Evolutionary conservation across 2,797 vertebrate genomes (phyloP), one percentile per base, ranked within the genome.

Genomic region (Danio choprae): DNA sequence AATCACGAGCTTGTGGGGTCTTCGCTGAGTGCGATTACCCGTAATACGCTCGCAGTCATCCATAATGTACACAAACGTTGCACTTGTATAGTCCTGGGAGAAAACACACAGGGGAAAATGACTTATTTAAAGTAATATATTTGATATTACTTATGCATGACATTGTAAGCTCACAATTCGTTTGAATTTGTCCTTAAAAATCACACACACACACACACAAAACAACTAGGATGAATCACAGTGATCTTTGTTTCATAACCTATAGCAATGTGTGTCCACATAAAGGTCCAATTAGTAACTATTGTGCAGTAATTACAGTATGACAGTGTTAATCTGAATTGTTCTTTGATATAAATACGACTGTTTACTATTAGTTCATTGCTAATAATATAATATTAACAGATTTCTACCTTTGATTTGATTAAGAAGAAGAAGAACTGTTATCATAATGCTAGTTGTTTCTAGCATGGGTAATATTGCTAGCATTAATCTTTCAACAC

Each of bases 31-130:
- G 48, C 58, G 80, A 82, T 82, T 82, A 81, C 77, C 38, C 53
- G 80, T 80, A 81, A 80, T 80, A 60, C 73, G 58, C 80, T 20
- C 78, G 62, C 68, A 69, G 74, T 80, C 83, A 82, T 79, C 73
- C 73, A 82, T 84, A 82, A 84, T 84, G 71, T 74, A 55, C 73
- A 51, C 44, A 82, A 53, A 71, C 46, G 62, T 71, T 16, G 40
- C 46, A 67, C 56, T 13, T 38, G 58, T 50, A 71, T 53, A 79
- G 20, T 38, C 13, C 46, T 40, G 1, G 15, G 16, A 77, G 43
- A 40, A 64, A 62, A 44, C 43, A 20, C 59, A n/a, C 48, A 63
- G n/a, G 15, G 18, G 69, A 70, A 43, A 40, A 18, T 77, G 6
- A 80, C 68, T 51, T 72, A 65, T 41, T 68, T 44, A 41, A 64